A percentile compares a stretch with the other conserved stretches of the same genome.
Conservation (phyloP, 1,140 invertebrate species). For the Drosophila nikananu region DNA sequence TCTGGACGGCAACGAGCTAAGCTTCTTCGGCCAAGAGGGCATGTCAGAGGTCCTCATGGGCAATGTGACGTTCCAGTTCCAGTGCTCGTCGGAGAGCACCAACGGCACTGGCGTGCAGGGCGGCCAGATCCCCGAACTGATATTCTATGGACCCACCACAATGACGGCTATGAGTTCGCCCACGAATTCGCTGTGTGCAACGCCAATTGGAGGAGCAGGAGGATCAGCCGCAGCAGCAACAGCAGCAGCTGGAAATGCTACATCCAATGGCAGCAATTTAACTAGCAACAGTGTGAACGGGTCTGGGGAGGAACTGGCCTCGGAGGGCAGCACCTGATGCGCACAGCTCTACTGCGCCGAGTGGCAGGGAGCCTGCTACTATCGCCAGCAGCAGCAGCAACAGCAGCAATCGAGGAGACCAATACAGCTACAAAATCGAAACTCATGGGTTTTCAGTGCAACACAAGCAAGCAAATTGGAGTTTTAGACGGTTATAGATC, state of each 20-base stretch:
- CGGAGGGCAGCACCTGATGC: slow-evolving; percentile 72
- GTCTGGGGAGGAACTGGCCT: slow-evolving; percentile 59
- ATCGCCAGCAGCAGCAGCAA: slow-evolving; percentile 60
- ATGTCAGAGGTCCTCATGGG: slow-evolving; percentile 95
- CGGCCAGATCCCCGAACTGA: slow-evolving; percentile 96
- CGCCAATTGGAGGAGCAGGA: slow-evolving; percentile 52
- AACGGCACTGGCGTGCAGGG: slow-evolving; percentile 97
- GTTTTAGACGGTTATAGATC: slow-evolving; percentile 61
- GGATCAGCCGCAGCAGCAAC: slow-evolving; percentile 9
- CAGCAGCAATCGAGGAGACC: slow-evolving; percentile 62
- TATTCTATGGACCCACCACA: slow-evolving; percentile 94
- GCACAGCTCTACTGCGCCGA: slow-evolving; percentile 74
- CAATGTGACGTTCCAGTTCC: slow-evolving; percentile 96
- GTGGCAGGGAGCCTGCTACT: slow-evolving; percentile 68
- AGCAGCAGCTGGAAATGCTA: background rate
- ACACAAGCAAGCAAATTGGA: slow-evolving; percentile 72
- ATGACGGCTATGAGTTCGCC: slow-evolving; percentile 76
- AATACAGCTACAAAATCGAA: slow-evolving; percentile 69
- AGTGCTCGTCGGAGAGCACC: slow-evolving; percentile 96
- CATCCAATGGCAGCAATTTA: slow-evolving; percentile 6
- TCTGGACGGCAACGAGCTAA: slow-evolving; percentile 95
- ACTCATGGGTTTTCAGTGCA: slow-evolving; percentile 80
- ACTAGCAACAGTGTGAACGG: slow-evolving; percentile 40
- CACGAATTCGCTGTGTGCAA: slow-evolving; percentile 73
- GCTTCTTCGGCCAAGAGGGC: slow-evolving; percentile 98